These are phyloP conservation scores for Stenopsyche tienmushanensis DNA, from an alignment of 1,140 invertebrate species.

Conservation along the genomic window DNA sequence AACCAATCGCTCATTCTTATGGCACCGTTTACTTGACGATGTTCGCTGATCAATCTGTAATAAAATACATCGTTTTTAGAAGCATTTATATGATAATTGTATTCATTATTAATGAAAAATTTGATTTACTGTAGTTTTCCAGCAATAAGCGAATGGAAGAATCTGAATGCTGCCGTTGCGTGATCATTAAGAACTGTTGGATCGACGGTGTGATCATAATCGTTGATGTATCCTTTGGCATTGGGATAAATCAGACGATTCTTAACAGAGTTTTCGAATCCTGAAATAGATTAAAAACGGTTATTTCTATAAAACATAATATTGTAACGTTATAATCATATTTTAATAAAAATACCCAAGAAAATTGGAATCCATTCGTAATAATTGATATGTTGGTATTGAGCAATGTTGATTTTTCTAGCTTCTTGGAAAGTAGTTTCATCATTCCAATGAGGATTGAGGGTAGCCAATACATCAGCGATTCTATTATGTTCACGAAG, in stretches of 20 bases:
- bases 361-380: slow-evolving; percentile 85
- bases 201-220: slow-evolving; percentile 81
- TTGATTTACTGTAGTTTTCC: slow-evolving; percentile 77
- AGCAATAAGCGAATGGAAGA: slow-evolving; percentile 82
- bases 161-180: slow-evolving; percentile 82
- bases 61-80: too few relatives aligned
- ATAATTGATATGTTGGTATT: slow-evolving; percentile 83
- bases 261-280: slow-evolving; percentile 65
- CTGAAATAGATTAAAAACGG: slow-evolving; percentile 46
- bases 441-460: slow-evolving; percentile 89
- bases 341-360: slow-evolving; percentile 55
- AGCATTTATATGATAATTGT: too few relatives aligned
- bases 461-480: slow-evolving; percentile 64
- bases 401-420: slow-evolving; percentile 73
- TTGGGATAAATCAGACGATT: slow-evolving; percentile 69
- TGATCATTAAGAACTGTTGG: slow-evolving; percentile 82
- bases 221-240: slow-evolving; percentile 69
- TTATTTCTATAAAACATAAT: background rate
- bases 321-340: background rate
- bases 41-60: slow-evolving; percentile 64
- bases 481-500: slow-evolving; percentile 90
- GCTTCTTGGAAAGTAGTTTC: slow-evolving; percentile 87
- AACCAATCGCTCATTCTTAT: slow-evolving; percentile 77
- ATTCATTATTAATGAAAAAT: too few relatives aligned
- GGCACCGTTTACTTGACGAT: slow-evolving; percentile 58